Evolutionary conservation across 2,797 vertebrate species (phyloP).

Genomic region (Nasua narica): DNA sequence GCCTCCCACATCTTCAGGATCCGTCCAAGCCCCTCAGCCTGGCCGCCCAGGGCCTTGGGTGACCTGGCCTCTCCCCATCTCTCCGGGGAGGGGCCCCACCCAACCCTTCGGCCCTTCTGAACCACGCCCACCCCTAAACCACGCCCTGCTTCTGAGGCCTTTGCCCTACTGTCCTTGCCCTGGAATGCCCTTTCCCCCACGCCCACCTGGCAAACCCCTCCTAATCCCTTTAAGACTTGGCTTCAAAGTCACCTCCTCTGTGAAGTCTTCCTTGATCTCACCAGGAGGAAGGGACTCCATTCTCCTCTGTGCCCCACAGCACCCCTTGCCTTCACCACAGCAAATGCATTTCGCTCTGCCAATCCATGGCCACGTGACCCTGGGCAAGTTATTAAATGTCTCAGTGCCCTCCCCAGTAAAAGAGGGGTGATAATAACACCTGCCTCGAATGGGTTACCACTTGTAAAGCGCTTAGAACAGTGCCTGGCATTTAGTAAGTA

Average conservation of each 20-base stretch:
- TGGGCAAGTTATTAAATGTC: neutral
- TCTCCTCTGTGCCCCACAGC: neutral
- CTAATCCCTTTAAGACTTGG: neutral
- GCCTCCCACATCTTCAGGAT: neutral
- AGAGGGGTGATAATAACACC: neutral
- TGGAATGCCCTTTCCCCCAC: neutral
- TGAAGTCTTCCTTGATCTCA: neutral
- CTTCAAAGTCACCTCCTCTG: neutral
- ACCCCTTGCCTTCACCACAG: fast-evolving
- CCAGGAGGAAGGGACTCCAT: neutral
- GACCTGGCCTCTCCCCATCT: neutral
- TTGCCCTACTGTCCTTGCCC: neutral
- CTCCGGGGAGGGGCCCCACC: neutral
- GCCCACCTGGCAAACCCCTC: neutral
- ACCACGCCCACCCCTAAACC: fast-evolving
- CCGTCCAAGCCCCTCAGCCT: neutral
- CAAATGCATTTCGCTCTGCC: neutral
- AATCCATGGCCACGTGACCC: neutral
- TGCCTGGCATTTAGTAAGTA: conserved; percentile 19
- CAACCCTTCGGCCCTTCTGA: neutral
- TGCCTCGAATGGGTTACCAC: neutral
- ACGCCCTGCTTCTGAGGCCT: neutral
- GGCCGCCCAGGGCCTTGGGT: neutral
- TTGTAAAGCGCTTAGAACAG: neutral
- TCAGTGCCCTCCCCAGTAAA: neutral